Percentiles rank a stretch among this genome's conserved stretches.
phyloP scores from a whole-genome alignment of 2,113 vertebrate species.

The Lipophrys pholis region DNA sequence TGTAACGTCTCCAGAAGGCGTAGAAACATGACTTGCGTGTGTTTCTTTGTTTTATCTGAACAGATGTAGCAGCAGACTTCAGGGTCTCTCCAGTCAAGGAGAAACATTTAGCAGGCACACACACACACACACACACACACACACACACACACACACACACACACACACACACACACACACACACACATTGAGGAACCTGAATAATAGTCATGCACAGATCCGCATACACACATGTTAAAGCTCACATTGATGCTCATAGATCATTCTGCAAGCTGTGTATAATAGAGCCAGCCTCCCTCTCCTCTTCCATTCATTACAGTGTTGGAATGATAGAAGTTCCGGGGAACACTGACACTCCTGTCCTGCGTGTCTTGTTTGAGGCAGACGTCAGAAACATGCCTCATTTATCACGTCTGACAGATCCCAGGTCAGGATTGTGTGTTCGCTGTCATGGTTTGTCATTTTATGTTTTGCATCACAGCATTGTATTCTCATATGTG shows the following conservation, averaged over 20 bases:
- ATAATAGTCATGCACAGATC: no score
- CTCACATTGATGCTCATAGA: neutral
- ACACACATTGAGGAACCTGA: no score
- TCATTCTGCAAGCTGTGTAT: constrained; percentile 26
- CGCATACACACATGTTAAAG: neutral
- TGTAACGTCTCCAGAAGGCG: no score
- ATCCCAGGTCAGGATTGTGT: no score
- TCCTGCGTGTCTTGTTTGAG: no score
- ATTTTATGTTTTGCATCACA: no score
- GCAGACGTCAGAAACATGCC: no score
- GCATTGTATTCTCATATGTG: no score
- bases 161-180: neutral
- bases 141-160: neutral
- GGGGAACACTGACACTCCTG: no score
- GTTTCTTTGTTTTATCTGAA: constrained; percentile 31
- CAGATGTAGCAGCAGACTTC: constrained; percentile 58
- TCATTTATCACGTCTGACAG: no score
- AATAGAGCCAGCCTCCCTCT: constrained; percentile 7
- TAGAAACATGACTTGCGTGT: neutral
- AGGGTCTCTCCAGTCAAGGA: constrained; percentile 67
- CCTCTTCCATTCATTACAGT: constrained; percentile 9
- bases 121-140: constrained; percentile 1
- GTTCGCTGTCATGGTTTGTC: no score
- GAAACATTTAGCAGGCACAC: constrained; percentile 68
- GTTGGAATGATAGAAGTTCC: neutral